Conservation (phyloP, 2,113 vertebrate species). For the Coregonus clupeaformis region DNA sequence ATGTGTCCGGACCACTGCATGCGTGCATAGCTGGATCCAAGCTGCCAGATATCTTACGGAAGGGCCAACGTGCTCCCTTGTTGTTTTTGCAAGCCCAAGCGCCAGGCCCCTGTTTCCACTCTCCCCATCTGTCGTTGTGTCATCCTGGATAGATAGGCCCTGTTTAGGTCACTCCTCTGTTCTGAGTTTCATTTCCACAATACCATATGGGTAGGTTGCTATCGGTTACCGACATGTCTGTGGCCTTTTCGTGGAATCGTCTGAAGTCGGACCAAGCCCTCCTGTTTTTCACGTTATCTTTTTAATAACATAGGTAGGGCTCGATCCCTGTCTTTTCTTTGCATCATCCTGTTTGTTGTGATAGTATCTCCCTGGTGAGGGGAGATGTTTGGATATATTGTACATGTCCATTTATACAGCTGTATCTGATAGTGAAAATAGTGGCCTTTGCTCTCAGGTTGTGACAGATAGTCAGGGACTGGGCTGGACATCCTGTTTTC, state of each 20-base stretch:
- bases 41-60: neutral
- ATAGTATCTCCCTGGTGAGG: conserved; percentile 34
- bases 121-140: conserved; percentile 35
- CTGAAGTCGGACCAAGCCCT: conserved; percentile 19
- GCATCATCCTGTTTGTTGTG: conserved; percentile 28
- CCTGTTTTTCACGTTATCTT: conserved; percentile 7
- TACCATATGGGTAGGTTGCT: conserved; percentile 8
- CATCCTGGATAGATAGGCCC: conserved; percentile 16
- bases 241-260: neutral
- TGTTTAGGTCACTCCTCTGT: conserved; percentile 28
- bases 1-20: conserved; percentile 3
- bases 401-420: conserved; percentile 60
- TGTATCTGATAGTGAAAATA: conserved; percentile 43
- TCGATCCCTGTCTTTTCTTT: conserved; percentile 25
- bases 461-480: conserved; percentile 7
- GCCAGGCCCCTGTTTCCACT: conserved; percentile 29
- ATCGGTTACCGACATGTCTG: conserved; percentile 9
- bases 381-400: conserved; percentile 44
- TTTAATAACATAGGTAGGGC: conserved; percentile 37
- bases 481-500: neutral
- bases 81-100: conserved; percentile 44
- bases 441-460: conserved; percentile 14
- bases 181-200: conserved; percentile 3
- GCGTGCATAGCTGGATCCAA: conserved; percentile 9
- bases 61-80: conserved; percentile 10